Percentiles rank a stretch among this genome's conserved stretches.
These are phyloP conservation scores for Prietella phreatophila DNA, from an alignment of 2,113 vertebrate species.

Conservation along the genomic window DNA sequence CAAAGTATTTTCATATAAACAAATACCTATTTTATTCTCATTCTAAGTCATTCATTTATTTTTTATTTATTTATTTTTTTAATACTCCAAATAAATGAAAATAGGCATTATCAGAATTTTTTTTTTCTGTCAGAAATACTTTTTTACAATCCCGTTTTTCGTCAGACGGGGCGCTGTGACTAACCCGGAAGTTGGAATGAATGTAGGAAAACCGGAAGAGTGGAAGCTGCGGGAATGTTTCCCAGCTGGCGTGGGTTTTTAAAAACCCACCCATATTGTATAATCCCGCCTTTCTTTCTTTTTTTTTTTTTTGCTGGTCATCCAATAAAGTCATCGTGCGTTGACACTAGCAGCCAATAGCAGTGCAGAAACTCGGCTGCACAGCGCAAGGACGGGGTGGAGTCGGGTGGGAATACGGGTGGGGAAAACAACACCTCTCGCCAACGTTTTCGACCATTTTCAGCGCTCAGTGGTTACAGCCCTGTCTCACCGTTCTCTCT, in stretches of 20 bases:
- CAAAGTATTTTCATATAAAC: no score
- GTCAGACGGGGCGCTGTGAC: conserved; percentile 11
- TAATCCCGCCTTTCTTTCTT: neutral
- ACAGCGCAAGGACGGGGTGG: neutral
- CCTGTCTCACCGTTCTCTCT: neutral
- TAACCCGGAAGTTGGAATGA: conserved; percentile 68
- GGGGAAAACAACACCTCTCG: neutral
- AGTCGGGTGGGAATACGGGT: neutral
- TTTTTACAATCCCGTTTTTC: neutral
- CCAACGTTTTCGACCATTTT: conserved; percentile 27
- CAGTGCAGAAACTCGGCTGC: no score
- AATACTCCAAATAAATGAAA: no score
- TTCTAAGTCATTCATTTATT: no score
- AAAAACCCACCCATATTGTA: neutral
- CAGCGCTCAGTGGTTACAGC: neutral
- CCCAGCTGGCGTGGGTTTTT: neutral
- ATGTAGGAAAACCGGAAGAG: conserved; percentile 75
- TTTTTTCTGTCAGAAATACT: no score
- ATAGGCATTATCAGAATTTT: no score
- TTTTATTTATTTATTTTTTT: no score
- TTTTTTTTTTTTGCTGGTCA: neutral
- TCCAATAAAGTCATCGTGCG: neutral
- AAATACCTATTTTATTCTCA: no score
- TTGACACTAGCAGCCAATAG: neutral
- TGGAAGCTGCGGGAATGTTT: conserved; percentile 30